A percentile compares a stretch with the other conserved stretches of the same genome.
Conservation (phyloP, 2,888 invertebrate species). For the Parthenolecanium corni region DNA sequence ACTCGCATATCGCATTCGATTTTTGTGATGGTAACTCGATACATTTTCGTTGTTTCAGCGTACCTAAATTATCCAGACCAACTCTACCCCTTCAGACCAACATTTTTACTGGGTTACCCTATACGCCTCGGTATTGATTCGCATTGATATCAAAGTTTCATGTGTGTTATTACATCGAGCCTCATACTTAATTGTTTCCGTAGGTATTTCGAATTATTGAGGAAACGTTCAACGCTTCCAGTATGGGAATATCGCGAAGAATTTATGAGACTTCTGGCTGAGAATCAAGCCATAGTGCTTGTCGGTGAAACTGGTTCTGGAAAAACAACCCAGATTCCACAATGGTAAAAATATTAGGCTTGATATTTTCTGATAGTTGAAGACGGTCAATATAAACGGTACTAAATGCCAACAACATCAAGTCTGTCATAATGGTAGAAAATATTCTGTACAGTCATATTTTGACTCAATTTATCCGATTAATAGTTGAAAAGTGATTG, state of each 20-base stretch:
- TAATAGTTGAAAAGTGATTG: too few species aligned
- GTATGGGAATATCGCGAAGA: conserved; percentile 97
- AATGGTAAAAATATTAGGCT: conserved; percentile 49
- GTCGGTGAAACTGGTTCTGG: conserved; percentile 99
- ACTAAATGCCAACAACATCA: too few species aligned
- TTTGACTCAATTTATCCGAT: too few species aligned
- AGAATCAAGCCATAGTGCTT: conserved; percentile 87
- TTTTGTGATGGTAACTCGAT: conserved; percentile 7
- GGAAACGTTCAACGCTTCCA: conserved; percentile 80
- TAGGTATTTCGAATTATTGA: conserved; percentile 70
- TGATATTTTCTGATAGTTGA: too few species aligned
- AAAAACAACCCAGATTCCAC: conserved; percentile 98
- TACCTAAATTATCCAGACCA: conserved; percentile 24
- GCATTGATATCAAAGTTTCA: not conserved
- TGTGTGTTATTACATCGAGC: not conserved
- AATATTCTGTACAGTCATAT: too few species aligned
- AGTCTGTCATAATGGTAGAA: too few species aligned
- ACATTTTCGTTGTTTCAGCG: conserved; percentile 9
- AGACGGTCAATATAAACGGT: too few species aligned
- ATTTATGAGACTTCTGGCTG: conserved; percentile 85
- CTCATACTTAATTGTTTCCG: not conserved
- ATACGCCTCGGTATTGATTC: conserved; percentile 54
- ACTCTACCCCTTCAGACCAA: conserved; percentile 44
- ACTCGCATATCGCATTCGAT: conserved; percentile 14
- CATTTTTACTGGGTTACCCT: conserved; percentile 68